These are phyloP conservation scores for Eristalis arbustorum DNA, from an alignment of 2,888 invertebrate species.

Conservation along the genomic window DNA sequence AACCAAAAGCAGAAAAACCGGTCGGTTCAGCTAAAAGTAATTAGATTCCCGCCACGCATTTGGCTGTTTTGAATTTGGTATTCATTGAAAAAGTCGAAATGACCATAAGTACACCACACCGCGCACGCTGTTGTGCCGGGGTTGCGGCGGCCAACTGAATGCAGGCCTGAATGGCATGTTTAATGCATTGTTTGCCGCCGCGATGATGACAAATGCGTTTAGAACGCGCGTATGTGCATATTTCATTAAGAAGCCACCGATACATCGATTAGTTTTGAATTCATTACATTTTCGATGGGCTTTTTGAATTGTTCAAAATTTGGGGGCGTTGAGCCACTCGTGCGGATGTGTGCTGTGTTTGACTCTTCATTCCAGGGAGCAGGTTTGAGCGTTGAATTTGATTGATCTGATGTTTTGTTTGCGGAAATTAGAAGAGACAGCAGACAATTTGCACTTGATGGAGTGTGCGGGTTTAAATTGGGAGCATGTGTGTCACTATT, in stretches of 20 bases:
- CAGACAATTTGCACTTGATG: neutral
- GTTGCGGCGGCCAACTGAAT: neutral
- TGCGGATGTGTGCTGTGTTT: neutral
- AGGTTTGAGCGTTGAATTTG: neutral
- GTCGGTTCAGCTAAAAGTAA: neutral
- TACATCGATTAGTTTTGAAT: constrained; percentile 23
- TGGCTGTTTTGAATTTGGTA: constrained; percentile 8
- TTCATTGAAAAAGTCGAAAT: constrained; percentile 15
- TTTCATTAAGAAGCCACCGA: neutral
- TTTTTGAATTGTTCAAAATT: neutral
- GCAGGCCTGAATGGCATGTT: neutral
- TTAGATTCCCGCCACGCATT: constrained; percentile 33
- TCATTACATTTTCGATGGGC: neutral
- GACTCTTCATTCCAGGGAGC: neutral
- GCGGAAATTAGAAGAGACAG: neutral
- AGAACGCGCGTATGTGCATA: constrained; percentile 26
- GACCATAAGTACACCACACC: neutral
- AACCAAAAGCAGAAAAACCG: neutral
- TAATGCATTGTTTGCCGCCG: constrained; percentile 51
- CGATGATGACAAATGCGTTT: constrained; percentile 39
- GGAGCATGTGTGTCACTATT: too few species aligned
- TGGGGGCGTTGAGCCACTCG: neutral
- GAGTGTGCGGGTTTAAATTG: too few species aligned
- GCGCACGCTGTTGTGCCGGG: neutral
- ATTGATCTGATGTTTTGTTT: neutral